Conservation (phyloP, 53 echinoderm and acorn worm species). For the Zoroaster sp. region DNA sequence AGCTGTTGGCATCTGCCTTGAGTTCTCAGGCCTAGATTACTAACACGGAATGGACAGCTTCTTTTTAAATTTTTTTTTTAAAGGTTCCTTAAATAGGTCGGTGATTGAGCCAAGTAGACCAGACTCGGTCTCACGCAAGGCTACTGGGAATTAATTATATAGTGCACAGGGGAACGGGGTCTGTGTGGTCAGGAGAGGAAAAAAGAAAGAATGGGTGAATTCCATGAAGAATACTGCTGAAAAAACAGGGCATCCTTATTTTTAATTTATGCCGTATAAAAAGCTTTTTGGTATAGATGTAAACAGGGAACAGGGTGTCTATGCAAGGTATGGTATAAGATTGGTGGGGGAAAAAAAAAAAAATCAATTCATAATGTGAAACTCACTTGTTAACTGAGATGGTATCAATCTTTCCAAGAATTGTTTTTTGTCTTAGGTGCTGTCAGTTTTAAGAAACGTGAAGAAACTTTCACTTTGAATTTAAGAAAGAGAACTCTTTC, state of each 20-base stretch:
- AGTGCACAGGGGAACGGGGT: background rate
- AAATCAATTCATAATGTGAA: background rate
- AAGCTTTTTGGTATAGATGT: no score
- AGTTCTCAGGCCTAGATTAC: conserved; percentile 12
- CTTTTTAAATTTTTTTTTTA: background rate
- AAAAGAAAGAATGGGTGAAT: background rate
- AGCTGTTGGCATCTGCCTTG: background rate
- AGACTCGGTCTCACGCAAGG: conserved; percentile 27
- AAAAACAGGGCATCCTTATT: no score
- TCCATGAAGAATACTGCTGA: no score
- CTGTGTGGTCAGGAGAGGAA: background rate
- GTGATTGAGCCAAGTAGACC: background rate
- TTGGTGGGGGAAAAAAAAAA: background rate
- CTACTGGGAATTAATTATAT: background rate
- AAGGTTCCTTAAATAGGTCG: background rate
- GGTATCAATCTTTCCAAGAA: no score
- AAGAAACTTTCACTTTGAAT: no score
- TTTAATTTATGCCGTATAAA: no score
- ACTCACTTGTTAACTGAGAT: background rate
- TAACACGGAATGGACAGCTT: background rate
- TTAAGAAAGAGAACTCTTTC: no score
- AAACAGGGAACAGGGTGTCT: no score
- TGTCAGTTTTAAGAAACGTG: no score
- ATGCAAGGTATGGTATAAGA: no score
- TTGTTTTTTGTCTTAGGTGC: no score